These are phyloP conservation scores for Erpornis zantholeuca DNA, from an alignment of 2,113 vertebrate species.

Conservation along the genomic window DNA sequence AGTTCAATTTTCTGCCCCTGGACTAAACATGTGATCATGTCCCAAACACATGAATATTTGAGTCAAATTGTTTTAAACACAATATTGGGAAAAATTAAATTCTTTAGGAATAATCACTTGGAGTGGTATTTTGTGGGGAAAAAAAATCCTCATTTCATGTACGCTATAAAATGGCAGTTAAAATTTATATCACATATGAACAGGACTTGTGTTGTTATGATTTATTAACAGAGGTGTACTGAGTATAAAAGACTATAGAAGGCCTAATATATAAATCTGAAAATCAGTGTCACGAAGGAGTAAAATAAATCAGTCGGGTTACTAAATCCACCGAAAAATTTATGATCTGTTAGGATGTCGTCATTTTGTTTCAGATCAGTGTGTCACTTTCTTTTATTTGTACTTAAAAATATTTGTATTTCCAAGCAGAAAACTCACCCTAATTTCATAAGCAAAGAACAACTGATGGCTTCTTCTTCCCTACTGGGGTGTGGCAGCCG, in stretches of 20 bases:
- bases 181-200: background rate
- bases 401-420: background rate
- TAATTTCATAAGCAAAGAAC: background rate
- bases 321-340: background rate
- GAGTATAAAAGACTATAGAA: background rate
- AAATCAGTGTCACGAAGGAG: background rate
- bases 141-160: background rate
- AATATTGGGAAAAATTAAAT: background rate
- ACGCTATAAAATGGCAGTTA: background rate
- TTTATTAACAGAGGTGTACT: conserved; percentile 5
- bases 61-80: background rate
- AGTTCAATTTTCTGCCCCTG: background rate
- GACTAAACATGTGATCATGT: background rate
- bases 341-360: background rate
- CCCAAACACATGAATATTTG: background rate
- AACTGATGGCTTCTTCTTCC: background rate
- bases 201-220: background rate
- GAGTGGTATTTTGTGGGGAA: background rate
- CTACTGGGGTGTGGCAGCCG: background rate
- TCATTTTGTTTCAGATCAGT: background rate
- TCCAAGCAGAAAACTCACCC: background rate
- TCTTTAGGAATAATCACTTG: background rate
- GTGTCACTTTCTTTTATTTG: background rate
- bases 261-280: background rate
- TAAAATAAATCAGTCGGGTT: background rate